Percentiles rank a stretch among this genome's conserved stretches.
Conservation (phyloP, 2,888 invertebrate species). For the Drosophila bunnanda region DNA sequence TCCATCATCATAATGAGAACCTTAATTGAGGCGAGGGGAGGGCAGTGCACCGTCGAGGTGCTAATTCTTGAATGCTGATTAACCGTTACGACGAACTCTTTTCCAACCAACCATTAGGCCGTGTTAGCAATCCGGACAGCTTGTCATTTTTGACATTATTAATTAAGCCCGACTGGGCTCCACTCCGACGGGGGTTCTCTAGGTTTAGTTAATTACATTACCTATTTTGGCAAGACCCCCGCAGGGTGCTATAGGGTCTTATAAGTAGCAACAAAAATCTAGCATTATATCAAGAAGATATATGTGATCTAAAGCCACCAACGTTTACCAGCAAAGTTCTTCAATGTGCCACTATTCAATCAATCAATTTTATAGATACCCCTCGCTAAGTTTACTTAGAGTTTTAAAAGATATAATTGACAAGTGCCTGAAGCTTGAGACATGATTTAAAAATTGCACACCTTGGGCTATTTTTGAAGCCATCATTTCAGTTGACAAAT, state of each 20-base stretch:
- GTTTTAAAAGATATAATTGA: no score
- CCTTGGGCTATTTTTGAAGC: not conserved
- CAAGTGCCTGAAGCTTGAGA: not conserved
- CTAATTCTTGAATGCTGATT: conserved; percentile 47
- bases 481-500: conserved; percentile 13
- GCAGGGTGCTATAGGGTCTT: not conserved
- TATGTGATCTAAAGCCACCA: no score
- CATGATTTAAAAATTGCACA: not conserved
- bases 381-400: not conserved
- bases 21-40: conserved; percentile 30
- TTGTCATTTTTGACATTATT: conserved; percentile 43
- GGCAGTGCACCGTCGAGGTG: conserved; percentile 18
- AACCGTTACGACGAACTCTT: conserved; percentile 46
- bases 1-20: conserved; percentile 24
- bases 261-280: not conserved
- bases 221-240: conserved; percentile 8
- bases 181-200: not conserved
- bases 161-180: conserved; percentile 24
- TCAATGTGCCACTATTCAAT: no score
- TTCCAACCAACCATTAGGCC: conserved; percentile 25
- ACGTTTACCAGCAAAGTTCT: no score
- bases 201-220: conserved; percentile 14
- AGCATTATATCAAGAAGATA: not conserved
- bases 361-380: not conserved
- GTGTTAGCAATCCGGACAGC: conserved; percentile 24